These are phyloP conservation scores for Osmerus eperlanus DNA, from an alignment of 2,113 vertebrate genomes.

Conservation along the genomic window DNA sequence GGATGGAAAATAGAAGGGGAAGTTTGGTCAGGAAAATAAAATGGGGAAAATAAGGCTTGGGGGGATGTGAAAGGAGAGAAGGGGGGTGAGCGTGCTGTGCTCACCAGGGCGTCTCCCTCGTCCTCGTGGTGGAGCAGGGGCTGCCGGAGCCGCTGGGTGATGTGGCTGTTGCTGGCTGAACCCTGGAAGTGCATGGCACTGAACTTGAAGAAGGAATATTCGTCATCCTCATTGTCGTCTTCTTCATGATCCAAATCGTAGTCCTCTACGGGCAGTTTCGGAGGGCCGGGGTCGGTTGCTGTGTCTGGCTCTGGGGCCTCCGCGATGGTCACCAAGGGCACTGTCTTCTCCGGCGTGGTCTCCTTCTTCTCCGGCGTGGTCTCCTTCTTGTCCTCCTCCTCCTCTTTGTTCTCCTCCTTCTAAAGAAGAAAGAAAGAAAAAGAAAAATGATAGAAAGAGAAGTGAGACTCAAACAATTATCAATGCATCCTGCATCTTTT, in stretches of 20 bases:
- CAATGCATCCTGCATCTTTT: neutral
- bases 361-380: constrained; percentile 31
- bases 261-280: constrained; percentile 4
- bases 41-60: neutral
- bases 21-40: neutral
- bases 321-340: too few relatives aligned
- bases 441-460: neutral
- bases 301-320: neutral
- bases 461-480: neutral
- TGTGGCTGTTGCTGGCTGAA: constrained; percentile 73
- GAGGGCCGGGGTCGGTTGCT: neutral
- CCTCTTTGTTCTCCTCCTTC: too few relatives aligned
- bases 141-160: constrained; percentile 70
- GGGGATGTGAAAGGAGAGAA: neutral
- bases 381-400: constrained; percentile 6
- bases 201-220: constrained; percentile 85
- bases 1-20: neutral
- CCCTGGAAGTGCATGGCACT: constrained; percentile 82
- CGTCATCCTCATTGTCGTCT: constrained; percentile 45
- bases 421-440: too few relatives aligned
- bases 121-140: constrained; percentile 88
- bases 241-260: constrained; percentile 73
- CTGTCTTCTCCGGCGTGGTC: neutral
- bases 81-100: neutral
- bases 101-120: constrained; percentile 79